These are phyloP conservation scores for Plectrocnemia conspersa DNA, from an alignment of 1,140 invertebrate genomes.

Conservation along the genomic window DNA sequence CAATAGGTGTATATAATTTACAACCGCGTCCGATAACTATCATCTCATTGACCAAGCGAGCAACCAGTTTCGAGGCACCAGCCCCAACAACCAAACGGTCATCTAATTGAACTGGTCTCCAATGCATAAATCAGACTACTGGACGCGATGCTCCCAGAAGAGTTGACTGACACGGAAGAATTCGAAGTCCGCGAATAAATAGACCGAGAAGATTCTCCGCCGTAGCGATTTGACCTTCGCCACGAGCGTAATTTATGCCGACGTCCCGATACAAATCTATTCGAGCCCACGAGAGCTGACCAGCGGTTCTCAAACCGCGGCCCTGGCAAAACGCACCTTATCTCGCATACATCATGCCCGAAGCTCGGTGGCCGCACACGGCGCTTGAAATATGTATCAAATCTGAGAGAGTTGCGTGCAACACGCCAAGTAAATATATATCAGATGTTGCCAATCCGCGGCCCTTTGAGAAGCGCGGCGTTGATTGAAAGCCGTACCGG, in stretches of 20 bases:
- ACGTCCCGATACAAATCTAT: conserved; percentile 1
- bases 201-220: conserved; percentile 10
- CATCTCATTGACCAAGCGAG: conserved; percentile 1
- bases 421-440: conserved; percentile 1
- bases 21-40: background rate
- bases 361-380: conserved; percentile 1
- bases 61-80: background rate
- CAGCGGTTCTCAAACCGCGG: background rate
- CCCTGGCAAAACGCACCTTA: background rate
- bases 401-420: conserved; percentile 4
- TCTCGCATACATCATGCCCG: background rate
- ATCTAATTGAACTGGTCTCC: conserved; percentile 7
- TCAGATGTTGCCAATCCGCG: conserved; percentile 1
- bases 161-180: conserved; percentile 1
- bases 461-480: too few species aligned
- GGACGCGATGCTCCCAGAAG: background rate
- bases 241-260: background rate
- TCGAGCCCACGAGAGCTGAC: background rate
- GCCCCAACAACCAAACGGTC: background rate
- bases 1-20: background rate
- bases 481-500: too few species aligned
- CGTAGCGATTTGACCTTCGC: background rate
- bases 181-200: conserved; percentile 8
- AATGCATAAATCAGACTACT: conserved; percentile 6
- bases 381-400: conserved; percentile 6